Conservation (phyloP, 2,797 vertebrate species). For the Oreonectes daqikongensis region DNA sequence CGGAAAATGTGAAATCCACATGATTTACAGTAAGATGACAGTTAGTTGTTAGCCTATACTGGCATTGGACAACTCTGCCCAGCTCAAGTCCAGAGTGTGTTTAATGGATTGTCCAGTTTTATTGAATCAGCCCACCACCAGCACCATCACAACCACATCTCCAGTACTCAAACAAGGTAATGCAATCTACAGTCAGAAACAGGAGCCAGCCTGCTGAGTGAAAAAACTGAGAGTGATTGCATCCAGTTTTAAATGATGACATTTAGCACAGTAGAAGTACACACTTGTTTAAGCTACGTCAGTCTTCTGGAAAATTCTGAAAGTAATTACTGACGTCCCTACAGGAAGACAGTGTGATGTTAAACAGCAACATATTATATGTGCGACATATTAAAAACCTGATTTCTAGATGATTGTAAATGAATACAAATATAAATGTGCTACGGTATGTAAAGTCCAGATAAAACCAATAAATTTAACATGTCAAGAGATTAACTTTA, state of each 20-base stretch:
- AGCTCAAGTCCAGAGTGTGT: not conserved
- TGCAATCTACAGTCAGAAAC: constrained; percentile 24
- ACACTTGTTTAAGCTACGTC: not conserved
- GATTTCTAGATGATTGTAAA: not conserved
- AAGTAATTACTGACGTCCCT: constrained; percentile 9
- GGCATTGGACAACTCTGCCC: not conserved
- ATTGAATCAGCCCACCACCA: constrained; percentile 42
- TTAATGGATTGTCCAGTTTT: constrained; percentile 13
- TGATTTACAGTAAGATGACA: too few relatives aligned
- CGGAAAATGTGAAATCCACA: too few relatives aligned
- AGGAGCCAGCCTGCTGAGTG: constrained; percentile 40
- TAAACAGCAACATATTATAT: constrained; percentile 8
- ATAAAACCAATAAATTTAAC: not conserved
- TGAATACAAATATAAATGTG: not conserved
- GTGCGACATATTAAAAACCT: not conserved
- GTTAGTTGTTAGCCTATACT: too few relatives aligned
- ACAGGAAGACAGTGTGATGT: not conserved
- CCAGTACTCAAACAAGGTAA: constrained; percentile 23
- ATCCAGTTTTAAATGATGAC: constrained; percentile 15
- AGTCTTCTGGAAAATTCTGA: not conserved
- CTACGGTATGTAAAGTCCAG: too few relatives aligned
- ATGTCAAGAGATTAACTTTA: not conserved
- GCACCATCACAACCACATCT: constrained; percentile 39
- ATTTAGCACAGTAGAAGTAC: constrained; percentile 21
- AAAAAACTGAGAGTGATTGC: not conserved